phyloP scores from a whole-genome alignment of 2,888 invertebrate genomes.

The Tiphia femorata region DNA sequence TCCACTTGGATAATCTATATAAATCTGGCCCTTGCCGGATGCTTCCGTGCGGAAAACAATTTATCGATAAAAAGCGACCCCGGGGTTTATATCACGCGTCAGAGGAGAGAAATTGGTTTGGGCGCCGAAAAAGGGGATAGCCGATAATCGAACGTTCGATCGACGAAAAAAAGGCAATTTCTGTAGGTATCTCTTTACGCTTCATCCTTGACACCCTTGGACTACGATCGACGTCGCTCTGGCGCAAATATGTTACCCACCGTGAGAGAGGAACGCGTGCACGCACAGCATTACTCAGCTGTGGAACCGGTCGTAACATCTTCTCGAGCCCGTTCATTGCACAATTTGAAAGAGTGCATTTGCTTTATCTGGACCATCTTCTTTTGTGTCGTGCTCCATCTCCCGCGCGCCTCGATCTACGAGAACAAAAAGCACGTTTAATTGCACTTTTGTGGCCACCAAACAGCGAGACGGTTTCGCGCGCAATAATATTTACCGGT shows the following conservation, averaged over 20 bases:
- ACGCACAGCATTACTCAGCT: neutral
- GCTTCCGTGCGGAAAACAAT: neutral
- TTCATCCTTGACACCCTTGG: slow-evolving; percentile 34
- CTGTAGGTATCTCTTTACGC: slow-evolving; percentile 5
- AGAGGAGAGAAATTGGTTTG: neutral
- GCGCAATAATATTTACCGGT: no score
- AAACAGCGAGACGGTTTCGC: no score
- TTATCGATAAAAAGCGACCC: neutral
- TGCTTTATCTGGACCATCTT: slow-evolving; percentile 1
- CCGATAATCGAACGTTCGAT: neutral
- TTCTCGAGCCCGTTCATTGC: slow-evolving; percentile 1
- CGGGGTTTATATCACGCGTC: neutral
- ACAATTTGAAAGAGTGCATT: neutral
- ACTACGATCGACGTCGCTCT: neutral
- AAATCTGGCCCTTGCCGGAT: neutral
- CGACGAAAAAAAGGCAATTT: neutral
- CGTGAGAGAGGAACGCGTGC: neutral
- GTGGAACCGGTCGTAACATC: slow-evolving; percentile 5
- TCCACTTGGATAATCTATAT: no score
- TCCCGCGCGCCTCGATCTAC: no score
- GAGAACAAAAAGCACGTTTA: no score
- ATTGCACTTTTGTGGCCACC: no score
- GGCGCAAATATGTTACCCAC: neutral
- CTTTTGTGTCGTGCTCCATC: no score
- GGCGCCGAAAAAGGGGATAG: neutral